Base-by-base conservation (phyloP, 2,797 vertebrate species). In the Gadopsis bispinosus region DNA sequence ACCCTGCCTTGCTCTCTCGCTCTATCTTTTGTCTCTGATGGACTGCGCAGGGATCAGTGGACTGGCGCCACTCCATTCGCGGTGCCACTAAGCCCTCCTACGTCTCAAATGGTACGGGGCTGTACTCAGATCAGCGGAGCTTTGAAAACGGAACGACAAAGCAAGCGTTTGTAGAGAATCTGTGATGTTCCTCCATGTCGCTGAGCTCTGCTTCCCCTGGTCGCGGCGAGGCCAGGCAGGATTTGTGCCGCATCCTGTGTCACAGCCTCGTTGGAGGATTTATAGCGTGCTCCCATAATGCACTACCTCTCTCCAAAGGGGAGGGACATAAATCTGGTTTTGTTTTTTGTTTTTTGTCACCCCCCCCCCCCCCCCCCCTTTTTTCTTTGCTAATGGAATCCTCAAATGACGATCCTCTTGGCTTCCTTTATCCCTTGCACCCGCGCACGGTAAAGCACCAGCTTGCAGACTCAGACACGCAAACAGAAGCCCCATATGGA, bases 301-400 rank as follows among this genome's bases (percentile, higher is more conserved):
- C 85, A 90, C 84, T 89, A 89, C 83, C 88, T 84, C 80, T 60
- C 65, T 75, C 63, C 76, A 79, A 89, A 85, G 63, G 43, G 67
- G 68, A 26, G 72, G 70, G 75, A 76, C 83, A 93, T 93, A 91
- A 92, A 92, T 93, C 92, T 87, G 69, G 54, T 58, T 73, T 48
- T 81, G 63, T 70, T 86, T 88, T 84, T 84, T 81, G 72, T 86
- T 88, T 84, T 84, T 81, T 74, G 73, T 89, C 77, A 83, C 71
- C 76, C 60, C 43, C 58, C 58, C 71, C 76, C 60, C 43, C 58
- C 58, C n/a, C 71, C 76, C 60, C 43, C 58, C 58, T 75, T 86
- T 88, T 92, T 84, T 91, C 88, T 91, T 89, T 89, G 86, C 83
- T 91, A 90, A 89, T 83, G 70, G 86, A 83, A 77, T 84, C 81